phyloP scores from a whole-genome alignment of 2,113 vertebrate species.

The Pseudopipra pipra region DNA sequence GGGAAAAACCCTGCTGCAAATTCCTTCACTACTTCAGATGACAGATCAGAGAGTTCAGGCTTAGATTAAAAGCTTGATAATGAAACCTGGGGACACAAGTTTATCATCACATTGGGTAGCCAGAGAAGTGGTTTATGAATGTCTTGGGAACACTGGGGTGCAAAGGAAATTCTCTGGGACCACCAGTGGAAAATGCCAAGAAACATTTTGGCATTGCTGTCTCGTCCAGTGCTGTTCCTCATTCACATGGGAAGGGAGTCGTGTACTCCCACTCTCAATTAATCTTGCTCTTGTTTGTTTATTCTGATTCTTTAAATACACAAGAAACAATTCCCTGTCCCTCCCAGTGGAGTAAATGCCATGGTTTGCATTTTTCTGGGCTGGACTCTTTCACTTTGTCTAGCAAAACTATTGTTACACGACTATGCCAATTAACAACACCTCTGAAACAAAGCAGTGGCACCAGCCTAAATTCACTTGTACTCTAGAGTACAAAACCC shows the following conservation, averaged over 20 bases:
- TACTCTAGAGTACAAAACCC: background rate
- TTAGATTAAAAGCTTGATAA: conserved; percentile 48
- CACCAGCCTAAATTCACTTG: background rate
- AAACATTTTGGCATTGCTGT: background rate
- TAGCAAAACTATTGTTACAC: background rate
- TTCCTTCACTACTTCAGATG: conserved; percentile 13
- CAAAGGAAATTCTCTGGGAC: background rate
- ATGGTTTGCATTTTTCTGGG: background rate
- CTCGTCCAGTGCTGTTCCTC: background rate
- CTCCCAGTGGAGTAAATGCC: background rate
- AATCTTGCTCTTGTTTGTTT: background rate
- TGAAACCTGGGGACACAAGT: conserved; percentile 9
- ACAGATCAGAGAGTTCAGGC: conserved; percentile 17
- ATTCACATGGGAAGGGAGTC: rapidly evolving
- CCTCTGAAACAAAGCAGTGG: background rate
- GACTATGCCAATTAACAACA: background rate
- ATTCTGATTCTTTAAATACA: background rate
- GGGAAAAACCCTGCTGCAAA: conserved; percentile 3
- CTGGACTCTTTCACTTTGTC: background rate
- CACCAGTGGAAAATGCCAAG: background rate
- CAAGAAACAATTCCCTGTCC: background rate
- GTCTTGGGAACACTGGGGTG: background rate
- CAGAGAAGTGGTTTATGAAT: background rate
- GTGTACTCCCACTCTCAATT: background rate
- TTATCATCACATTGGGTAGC: background rate